Percentiles rank a stretch among this genome's conserved stretches.
These are phyloP conservation scores for Phalacrocorax carbo DNA, from an alignment of 2,113 vertebrate genomes.

Conservation along the genomic window DNA sequence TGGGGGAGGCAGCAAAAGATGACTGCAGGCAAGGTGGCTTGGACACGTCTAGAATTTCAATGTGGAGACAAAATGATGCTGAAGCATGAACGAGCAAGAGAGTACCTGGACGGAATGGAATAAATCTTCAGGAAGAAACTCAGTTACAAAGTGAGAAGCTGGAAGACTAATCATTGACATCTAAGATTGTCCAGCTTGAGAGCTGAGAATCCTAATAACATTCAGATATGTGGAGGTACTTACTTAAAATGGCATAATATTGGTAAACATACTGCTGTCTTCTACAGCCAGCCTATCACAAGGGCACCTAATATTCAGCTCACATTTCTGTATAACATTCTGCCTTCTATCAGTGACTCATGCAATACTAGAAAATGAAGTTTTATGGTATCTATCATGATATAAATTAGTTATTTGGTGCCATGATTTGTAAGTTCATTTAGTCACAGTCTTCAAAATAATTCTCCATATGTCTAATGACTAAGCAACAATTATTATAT, in stretches of 20 bases:
- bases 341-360: not conserved
- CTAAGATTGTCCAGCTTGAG: not conserved
- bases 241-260: not conserved
- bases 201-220: not conserved
- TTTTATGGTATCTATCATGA: not conserved
- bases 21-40: not conserved
- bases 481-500: not conserved
- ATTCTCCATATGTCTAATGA: not conserved
- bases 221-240: not conserved
- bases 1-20: not conserved
- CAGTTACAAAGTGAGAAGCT: not conserved
- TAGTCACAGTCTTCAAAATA: not conserved
- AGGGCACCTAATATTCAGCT: not conserved
- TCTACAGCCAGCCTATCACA: not conserved
- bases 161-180: not conserved
- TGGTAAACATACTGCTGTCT: not conserved
- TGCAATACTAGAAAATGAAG: not conserved
- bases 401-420: not conserved
- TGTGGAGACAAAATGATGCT: not conserved
- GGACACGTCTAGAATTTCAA: not conserved
- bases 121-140: not conserved
- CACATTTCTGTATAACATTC: not conserved
- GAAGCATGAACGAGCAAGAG: not conserved
- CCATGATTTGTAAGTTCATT: not conserved
- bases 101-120: not conserved